Conservation (phyloP, 1,140 invertebrate species). For the Nebria ingens region DNA sequence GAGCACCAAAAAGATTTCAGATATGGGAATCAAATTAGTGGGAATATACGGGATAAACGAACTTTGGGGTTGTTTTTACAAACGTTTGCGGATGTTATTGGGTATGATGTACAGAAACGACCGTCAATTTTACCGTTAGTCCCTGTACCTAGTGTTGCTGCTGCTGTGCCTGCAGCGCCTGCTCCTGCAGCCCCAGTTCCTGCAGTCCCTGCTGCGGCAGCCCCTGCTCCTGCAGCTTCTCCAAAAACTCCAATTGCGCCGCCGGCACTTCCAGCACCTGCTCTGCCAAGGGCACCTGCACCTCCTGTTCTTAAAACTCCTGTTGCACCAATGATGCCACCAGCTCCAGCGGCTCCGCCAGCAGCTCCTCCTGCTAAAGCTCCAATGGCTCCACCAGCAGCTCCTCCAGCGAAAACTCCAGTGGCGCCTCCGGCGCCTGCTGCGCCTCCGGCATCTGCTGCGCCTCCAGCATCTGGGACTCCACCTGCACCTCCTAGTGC, state of each 20-base stretch:
- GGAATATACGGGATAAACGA: constrained; percentile 18
- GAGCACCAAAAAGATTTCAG: too few species aligned
- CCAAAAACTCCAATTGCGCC: constrained; percentile 11
- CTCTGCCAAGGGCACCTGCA: constrained; percentile 23
- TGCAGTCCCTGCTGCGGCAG: constrained; percentile 8
- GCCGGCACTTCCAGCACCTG: constrained; percentile 22
- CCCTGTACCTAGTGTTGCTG: constrained; percentile 33
- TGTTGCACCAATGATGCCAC: neutral
- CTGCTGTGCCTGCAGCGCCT: constrained; percentile 29
- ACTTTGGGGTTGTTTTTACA: constrained; percentile 19
- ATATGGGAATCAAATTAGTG: neutral
- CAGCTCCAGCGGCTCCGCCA: constrained; percentile 14
- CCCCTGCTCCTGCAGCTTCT: constrained; percentile 14
- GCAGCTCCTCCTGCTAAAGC: constrained; percentile 2
- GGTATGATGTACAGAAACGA: constrained; percentile 30
- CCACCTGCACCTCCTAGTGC: constrained; percentile 29
- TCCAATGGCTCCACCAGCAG: constrained; percentile 16
- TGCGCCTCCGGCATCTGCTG: constrained; percentile 27
- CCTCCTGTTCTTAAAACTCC: too few species aligned
- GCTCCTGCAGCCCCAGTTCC: neutral
- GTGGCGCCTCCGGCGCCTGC: constrained; percentile 24
- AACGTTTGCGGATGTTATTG: constrained; percentile 19
- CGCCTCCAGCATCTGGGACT: constrained; percentile 21
- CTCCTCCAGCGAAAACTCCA: constrained; percentile 10
- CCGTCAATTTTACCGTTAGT: constrained; percentile 35